Evolutionary conservation across 1,140 invertebrate genomes (phyloP).

Genomic region (Melitaea cinxia): DNA sequence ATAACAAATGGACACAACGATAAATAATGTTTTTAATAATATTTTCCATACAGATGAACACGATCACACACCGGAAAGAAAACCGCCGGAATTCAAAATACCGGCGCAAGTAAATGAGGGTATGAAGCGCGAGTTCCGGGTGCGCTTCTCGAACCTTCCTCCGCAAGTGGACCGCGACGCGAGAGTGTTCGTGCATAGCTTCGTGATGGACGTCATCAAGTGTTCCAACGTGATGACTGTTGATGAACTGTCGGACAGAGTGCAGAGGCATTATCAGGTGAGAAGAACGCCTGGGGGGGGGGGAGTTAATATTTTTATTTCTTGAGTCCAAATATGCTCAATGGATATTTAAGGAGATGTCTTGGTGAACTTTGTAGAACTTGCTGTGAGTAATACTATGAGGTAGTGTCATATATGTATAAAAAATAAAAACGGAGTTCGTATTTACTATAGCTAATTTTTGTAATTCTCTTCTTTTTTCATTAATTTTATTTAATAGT

Average conservation of each 20-base stretch:
- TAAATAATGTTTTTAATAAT: neutral
- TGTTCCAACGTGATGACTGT: constrained; percentile 85
- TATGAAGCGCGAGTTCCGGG: constrained; percentile 70
- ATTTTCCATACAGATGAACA: constrained; percentile 34
- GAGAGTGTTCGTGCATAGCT: constrained; percentile 84
- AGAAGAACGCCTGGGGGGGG: too few relatives aligned
- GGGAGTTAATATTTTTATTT: neutral
- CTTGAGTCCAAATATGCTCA: neutral
- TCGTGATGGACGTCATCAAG: constrained; percentile 86
- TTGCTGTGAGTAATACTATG: too few relatives aligned
- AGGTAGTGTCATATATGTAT: too few relatives aligned
- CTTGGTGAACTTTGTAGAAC: too few relatives aligned
- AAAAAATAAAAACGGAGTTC: too few relatives aligned
- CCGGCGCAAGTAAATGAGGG: constrained; percentile 59
- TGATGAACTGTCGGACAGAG: constrained; percentile 94
- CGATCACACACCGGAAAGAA: constrained; percentile 51
- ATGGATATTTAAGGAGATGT: too few relatives aligned
- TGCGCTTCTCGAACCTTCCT: constrained; percentile 62
- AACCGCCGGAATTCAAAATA: constrained; percentile 62
- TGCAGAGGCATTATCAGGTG: constrained; percentile 95
- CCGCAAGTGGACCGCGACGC: constrained; percentile 85
- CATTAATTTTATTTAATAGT: too few relatives aligned
- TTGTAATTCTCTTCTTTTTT: too few relatives aligned
- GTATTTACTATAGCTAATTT: too few relatives aligned
- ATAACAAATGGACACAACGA: too few relatives aligned